Conservation (phyloP, 2,797 vertebrate genomes). For the Masticophis lateralis region DNA sequence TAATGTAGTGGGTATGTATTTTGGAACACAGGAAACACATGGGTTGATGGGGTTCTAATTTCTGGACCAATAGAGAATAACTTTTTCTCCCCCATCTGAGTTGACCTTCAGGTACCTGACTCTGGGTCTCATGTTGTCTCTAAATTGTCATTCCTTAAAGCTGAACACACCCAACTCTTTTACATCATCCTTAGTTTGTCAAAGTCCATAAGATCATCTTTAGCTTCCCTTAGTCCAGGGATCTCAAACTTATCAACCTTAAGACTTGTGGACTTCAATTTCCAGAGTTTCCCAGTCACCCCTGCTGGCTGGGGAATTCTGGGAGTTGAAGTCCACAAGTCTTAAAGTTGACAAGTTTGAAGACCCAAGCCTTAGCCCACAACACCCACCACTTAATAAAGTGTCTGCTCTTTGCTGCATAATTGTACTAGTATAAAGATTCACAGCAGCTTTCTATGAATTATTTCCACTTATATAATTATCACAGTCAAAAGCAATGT, state of each 20-base stretch:
- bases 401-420: not conserved
- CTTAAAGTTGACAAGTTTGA: not conserved
- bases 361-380: not conserved
- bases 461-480: constrained; percentile 53
- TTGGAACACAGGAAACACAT: not conserved
- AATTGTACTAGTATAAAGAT: not conserved
- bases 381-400: not conserved
- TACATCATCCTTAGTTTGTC: not conserved
- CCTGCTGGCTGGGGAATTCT: not conserved
- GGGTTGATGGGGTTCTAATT: not conserved
- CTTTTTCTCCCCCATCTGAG: not conserved
- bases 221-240: not conserved
- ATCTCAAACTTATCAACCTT: not conserved
- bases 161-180: not conserved
- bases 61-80: not conserved
- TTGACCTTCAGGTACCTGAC: not conserved
- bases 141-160: not conserved
- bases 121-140: not conserved
- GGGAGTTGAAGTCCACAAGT: not conserved
- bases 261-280: not conserved
- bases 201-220: not conserved
- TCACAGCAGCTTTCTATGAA: constrained; percentile 23
- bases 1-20: not conserved
- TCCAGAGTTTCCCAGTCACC: not conserved
- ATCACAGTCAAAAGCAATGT: not conserved